These are phyloP conservation scores for Varanus komodoensis DNA, from an alignment of 2,113 vertebrate species.

Conservation along the genomic window DNA sequence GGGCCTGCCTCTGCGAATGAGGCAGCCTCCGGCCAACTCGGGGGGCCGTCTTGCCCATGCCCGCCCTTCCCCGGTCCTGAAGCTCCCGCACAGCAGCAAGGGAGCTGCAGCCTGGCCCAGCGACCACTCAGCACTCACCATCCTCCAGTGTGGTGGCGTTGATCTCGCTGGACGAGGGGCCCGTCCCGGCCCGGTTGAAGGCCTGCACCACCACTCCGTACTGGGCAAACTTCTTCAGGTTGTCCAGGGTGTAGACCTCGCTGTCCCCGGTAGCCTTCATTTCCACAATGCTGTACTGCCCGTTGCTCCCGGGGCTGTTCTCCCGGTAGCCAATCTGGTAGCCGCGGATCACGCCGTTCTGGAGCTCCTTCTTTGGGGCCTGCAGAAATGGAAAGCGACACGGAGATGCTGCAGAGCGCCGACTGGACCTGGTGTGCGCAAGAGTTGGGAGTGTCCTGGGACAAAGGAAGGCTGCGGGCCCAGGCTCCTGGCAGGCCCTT, in stretches of 20 bases:
- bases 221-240: constrained; percentile 97
- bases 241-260: constrained; percentile 97
- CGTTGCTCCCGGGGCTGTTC: constrained; percentile 96
- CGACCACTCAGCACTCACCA: constrained; percentile 69
- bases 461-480: not conserved
- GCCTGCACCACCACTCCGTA: constrained; percentile 98
- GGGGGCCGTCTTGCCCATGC: not conserved
- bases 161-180: constrained; percentile 97
- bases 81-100: not conserved
- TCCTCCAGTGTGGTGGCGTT: constrained; percentile 96
- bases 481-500: not conserved
- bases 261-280: constrained; percentile 98
- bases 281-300: constrained; percentile 98
- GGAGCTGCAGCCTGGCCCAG: no score
- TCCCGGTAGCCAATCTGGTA: constrained; percentile 98
- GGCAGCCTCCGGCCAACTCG: not conserved
- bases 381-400: constrained; percentile 41
- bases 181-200: constrained; percentile 95
- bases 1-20: not conserved
- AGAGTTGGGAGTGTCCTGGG: no score
- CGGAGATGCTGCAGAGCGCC: not conserved
- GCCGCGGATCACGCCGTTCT: constrained; percentile 96
- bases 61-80: not conserved
- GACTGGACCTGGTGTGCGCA: no score
- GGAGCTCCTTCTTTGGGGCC: constrained; percentile 96